phyloP scores from a whole-genome alignment of 2,888 invertebrate genomes.

The Yponomeuta plumbellus region DNA sequence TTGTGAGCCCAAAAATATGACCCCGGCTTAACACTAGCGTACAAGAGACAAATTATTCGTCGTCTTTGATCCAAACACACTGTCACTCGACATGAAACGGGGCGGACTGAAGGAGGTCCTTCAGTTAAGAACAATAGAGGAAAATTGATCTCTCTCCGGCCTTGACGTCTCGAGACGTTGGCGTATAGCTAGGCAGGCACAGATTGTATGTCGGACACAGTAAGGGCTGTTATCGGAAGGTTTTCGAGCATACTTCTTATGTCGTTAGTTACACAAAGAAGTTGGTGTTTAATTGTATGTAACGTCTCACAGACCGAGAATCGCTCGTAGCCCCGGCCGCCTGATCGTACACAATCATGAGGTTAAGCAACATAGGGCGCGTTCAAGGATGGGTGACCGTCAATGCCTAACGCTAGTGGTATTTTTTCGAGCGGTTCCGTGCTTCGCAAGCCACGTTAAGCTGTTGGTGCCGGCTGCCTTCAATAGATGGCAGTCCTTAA shows the following conservation, averaged over 20 bases:
- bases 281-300: too few species aligned
- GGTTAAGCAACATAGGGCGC: too few species aligned
- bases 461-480: too few species aligned
- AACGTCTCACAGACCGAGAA: too few species aligned
- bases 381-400: too few species aligned
- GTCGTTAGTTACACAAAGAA: not conserved
- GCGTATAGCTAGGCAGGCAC: not conserved
- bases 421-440: too few species aligned
- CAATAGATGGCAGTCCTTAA: too few species aligned
- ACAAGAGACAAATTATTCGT: conserved; percentile 3
- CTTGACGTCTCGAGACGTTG: conserved; percentile 1
- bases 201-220: not conserved
- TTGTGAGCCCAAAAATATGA: too few species aligned
- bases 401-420: too few species aligned
- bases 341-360: too few species aligned
- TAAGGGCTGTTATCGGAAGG: not conserved
- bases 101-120: not conserved
- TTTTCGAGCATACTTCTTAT: not conserved
- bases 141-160: conserved; percentile 12
- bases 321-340: too few species aligned
- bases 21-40: not conserved
- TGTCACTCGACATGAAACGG: conserved; percentile 9
- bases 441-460: too few species aligned
- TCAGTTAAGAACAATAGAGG: conserved; percentile 14
- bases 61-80: conserved; percentile 13